Evolutionary conservation across 2,797 vertebrate genomes (phyloP), one percentile per base, ranked within the genome.

Genomic region (Gymnopithys bicolor): DNA sequence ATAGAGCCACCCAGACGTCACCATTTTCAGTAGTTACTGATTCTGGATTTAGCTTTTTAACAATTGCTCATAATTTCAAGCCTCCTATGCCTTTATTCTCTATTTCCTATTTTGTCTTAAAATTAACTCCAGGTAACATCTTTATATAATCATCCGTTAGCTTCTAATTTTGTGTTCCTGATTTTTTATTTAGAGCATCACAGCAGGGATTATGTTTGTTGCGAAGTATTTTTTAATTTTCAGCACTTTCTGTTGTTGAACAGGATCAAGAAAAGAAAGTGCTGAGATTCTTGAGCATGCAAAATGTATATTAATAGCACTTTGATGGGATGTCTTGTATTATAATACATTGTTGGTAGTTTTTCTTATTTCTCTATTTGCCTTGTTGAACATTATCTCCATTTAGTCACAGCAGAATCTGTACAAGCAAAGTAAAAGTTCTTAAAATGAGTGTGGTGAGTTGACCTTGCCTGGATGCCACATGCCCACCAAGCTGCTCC

Each of bases 141-240:
- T 84, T 84, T 41, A 53, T 73, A 35, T 88, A 62, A 66, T 86
- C 7, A 74, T 49, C 45, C 56, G 11, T 73, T 41, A 67, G 66
- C 25, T 87, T 81, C 64, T 51, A 79, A 60, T 81, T 84, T 53
- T 62, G 17, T 56, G 18, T 82, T 82, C 32, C 33, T 77, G 25
- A 3, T 70, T 77, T 92, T 92, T 78, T 92, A 17, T 85, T 93
- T 89, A 84, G 32, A 76, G 33, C 60, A 46, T 87, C 71, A 71
- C 78, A 87, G 71, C 52, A 92, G 84, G 48, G 70, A 41, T 81
- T 90, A 9, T 77, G 9, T 81, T 89, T 82, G 14, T 70, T 93
- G 60, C 41, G 63, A 67, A 87, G 17, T 41, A 56, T 73, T 79
- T 89, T 15, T 33, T 85, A 6, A 33, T 87, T 89, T 94, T 90